These are phyloP conservation scores for Lampropteryx suffumata DNA, from an alignment of 2,888 invertebrate genomes.

Conservation along the genomic window DNA sequence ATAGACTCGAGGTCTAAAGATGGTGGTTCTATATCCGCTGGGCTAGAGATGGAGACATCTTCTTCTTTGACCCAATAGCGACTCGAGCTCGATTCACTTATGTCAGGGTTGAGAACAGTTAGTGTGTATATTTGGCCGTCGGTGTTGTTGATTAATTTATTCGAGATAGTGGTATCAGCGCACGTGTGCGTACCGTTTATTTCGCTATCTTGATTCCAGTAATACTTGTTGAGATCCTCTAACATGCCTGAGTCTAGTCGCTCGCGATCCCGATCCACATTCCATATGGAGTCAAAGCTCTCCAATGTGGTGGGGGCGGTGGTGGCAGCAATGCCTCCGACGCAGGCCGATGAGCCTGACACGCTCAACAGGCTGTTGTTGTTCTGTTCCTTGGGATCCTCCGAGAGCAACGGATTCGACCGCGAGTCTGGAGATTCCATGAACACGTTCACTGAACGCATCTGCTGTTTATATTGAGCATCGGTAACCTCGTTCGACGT, in stretches of 20 bases:
- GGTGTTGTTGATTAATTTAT: conserved; percentile 84
- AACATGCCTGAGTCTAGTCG: conserved; percentile 88
- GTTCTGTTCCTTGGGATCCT: conserved; percentile 83
- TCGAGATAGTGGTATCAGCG: conserved; percentile 75
- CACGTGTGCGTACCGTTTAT: conserved; percentile 78
- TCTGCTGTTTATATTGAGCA: conserved; percentile 86
- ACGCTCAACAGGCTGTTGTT: conserved; percentile 83
- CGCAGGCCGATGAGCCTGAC: conserved; percentile 45
- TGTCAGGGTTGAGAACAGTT: conserved; percentile 92
- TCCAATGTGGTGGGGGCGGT: conserved; percentile 75
- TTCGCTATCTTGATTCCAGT: conserved; percentile 88
- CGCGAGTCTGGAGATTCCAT: conserved; percentile 82
- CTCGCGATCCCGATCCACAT: conserved; percentile 88
- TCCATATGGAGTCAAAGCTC: conserved; percentile 85
- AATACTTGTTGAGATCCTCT: conserved; percentile 93
- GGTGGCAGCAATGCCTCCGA: conserved; percentile 60
- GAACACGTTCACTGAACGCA: conserved; percentile 86
- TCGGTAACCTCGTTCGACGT: conserved; percentile 90
- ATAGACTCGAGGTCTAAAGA: conserved; percentile 91
- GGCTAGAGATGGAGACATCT: conserved; percentile 84
- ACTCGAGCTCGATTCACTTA: conserved; percentile 85
- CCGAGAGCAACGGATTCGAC: conserved; percentile 75
- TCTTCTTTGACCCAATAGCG: conserved; percentile 87
- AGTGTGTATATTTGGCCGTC: conserved; percentile 93
- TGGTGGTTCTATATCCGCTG: conserved; percentile 82